Conservation (phyloP, 1,140 invertebrate genomes). For the Zophobas atratus region DNA sequence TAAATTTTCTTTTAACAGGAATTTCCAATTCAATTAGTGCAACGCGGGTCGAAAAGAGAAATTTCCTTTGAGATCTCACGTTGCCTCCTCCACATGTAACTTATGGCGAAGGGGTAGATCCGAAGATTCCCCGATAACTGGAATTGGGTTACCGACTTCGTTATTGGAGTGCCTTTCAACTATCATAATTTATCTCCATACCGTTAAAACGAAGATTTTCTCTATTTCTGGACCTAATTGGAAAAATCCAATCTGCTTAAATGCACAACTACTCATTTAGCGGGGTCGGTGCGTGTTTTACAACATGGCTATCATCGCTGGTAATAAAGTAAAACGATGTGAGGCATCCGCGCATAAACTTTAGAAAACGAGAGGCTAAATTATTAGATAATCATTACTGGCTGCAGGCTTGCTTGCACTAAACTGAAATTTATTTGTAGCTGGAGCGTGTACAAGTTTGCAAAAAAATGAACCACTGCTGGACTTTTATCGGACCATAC, state of each 20-base stretch:
- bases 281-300: not conserved
- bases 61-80: not conserved
- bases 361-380: not conserved
- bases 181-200: slow-evolving; percentile 28
- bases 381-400: slow-evolving; percentile 20
- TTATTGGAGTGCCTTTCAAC: slow-evolving; percentile 23
- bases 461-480: not conserved
- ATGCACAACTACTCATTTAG: not conserved
- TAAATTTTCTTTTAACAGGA: slow-evolving; percentile 8
- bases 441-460: not conserved
- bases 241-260: slow-evolving; percentile 9
- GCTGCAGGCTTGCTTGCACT: not conserved
- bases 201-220: slow-evolving; percentile 3
- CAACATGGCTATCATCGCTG: not conserved
- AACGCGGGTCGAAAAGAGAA: not conserved
- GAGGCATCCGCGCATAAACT: slow-evolving; percentile 7
- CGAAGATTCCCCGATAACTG: slow-evolving; percentile 10
- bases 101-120: slow-evolving; percentile 7
- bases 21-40: slow-evolving; percentile 12
- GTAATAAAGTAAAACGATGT: slow-evolving; percentile 20
- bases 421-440: slow-evolving; percentile 17
- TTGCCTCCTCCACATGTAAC: slow-evolving; percentile 11
- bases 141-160: slow-evolving; percentile 22
- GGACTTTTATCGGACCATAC: not conserved
- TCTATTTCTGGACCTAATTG: slow-evolving; percentile 1